Percentiles rank a stretch among this genome's conserved stretches.
phyloP scores from a whole-genome alignment of 1,140 invertebrate genomes.

The Tribolium castaneum region DNA sequence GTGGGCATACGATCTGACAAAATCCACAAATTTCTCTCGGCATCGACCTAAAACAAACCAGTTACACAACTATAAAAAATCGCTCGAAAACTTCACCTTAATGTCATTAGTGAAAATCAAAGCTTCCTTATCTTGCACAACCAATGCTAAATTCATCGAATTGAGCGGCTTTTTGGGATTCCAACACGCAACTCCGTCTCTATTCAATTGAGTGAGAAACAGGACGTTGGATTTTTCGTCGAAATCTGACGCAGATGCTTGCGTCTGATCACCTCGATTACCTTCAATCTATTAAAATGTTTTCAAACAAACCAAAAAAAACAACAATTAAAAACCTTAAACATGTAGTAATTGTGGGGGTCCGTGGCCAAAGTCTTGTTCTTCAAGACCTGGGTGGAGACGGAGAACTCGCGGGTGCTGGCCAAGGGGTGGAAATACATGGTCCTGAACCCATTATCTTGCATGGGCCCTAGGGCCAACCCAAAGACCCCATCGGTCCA shows the following conservation, averaged over 20 bases:
- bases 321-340: slow-evolving; percentile 55
- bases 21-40: slow-evolving; percentile 72
- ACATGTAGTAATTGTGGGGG: slow-evolving; percentile 57
- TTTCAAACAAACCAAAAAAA: not conserved
- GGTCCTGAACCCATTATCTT: slow-evolving; percentile 66
- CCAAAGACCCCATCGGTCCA: slow-evolving; percentile 83
- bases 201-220: slow-evolving; percentile 76
- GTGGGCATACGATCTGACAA: slow-evolving; percentile 75
- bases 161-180: slow-evolving; percentile 70
- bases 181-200: slow-evolving; percentile 78
- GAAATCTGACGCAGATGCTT: slow-evolving; percentile 72
- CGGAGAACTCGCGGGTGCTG: slow-evolving; percentile 79
- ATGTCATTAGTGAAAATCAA: slow-evolving; percentile 79
- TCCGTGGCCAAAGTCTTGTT: slow-evolving; percentile 70
- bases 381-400: slow-evolving; percentile 75
- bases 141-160: slow-evolving; percentile 68
- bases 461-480: slow-evolving; percentile 67
- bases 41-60: slow-evolving; percentile 66
- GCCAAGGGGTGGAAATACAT: slow-evolving; percentile 82
- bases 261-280: slow-evolving; percentile 69
- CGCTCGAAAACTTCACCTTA: slow-evolving; percentile 64
- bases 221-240: slow-evolving; percentile 70
- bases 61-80: slow-evolving; percentile 2
- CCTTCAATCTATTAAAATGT: slow-evolving; percentile 68
- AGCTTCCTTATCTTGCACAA: slow-evolving; percentile 68